Percentiles rank a stretch among this genome's conserved stretches.
phyloP scores from a whole-genome alignment of 2,888 invertebrate species.

The Eristalis arbustorum region DNA sequence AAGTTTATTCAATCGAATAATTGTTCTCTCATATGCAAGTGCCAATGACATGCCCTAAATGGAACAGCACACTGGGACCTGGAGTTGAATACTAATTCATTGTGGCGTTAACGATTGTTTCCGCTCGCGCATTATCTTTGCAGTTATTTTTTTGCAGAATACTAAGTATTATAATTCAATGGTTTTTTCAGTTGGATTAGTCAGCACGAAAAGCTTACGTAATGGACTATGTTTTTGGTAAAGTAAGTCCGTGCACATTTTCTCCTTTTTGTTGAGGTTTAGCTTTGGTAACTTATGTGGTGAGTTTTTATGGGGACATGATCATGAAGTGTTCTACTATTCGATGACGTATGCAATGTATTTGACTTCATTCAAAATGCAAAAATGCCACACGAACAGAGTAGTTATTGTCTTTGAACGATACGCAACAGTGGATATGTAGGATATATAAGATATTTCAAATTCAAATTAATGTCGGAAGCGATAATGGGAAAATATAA shows the following conservation, averaged over 20 bases:
- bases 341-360: no score
- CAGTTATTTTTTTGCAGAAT: background rate
- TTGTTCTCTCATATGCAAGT: background rate
- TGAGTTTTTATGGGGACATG: no score
- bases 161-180: background rate
- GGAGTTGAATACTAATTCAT: slow-evolving; percentile 47
- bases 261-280: background rate
- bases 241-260: background rate
- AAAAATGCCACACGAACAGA: no score
- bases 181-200: background rate
- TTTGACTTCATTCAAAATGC: no score
- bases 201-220: background rate
- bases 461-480: no score
- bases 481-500: no score
- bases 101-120: slow-evolving; percentile 48
- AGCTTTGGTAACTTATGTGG: background rate
- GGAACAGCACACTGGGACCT: slow-evolving; percentile 24
- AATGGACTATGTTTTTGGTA: background rate
- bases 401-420: no score
- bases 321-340: no score
- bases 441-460: no score
- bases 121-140: slow-evolving; percentile 46
- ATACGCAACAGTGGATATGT: no score
- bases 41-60: slow-evolving; percentile 35
- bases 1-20: background rate